phyloP scores from a whole-genome alignment of 2,888 invertebrate genomes.

The Calliopum simillimum region DNA sequence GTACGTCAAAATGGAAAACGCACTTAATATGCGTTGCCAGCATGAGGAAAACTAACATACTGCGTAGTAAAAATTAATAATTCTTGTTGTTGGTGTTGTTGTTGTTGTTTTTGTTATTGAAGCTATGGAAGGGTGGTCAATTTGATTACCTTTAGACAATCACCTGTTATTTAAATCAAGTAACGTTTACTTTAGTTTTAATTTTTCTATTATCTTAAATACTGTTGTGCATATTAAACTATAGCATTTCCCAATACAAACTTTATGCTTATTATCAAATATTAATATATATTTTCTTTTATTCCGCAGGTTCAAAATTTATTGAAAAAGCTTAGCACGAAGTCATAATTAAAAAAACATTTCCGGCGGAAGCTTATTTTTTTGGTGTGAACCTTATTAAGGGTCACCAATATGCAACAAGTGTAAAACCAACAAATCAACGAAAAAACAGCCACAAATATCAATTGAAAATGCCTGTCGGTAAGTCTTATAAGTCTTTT shows the following conservation, averaged over 20 bases:
- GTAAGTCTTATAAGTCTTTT: constrained; percentile 32
- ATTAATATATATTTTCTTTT: too few species aligned
- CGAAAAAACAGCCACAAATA: background rate
- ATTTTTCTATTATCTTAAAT: background rate
- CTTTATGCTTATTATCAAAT: too few species aligned
- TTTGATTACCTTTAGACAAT: background rate
- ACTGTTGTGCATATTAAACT: constrained; percentile 8
- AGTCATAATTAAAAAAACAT: constrained; percentile 10
- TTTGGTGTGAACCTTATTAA: constrained; percentile 26
- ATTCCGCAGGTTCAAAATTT: background rate
- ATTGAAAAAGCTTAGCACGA: background rate
- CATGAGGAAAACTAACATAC: background rate
- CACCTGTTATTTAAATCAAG: background rate
- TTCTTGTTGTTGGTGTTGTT: background rate
- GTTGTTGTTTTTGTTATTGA: background rate
- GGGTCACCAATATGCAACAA: background rate
- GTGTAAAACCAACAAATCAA: too few species aligned
- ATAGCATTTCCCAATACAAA: background rate
- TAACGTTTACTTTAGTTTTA: background rate
- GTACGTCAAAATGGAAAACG: constrained; percentile 25
- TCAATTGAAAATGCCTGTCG: constrained; percentile 40
- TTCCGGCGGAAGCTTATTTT: constrained; percentile 41
- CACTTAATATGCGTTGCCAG: constrained; percentile 35
- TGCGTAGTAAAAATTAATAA: background rate
- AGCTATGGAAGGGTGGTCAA: background rate